Base-by-base conservation (phyloP, 2,888 invertebrate genomes). In the Trileptium ribeirensis region DNA sequence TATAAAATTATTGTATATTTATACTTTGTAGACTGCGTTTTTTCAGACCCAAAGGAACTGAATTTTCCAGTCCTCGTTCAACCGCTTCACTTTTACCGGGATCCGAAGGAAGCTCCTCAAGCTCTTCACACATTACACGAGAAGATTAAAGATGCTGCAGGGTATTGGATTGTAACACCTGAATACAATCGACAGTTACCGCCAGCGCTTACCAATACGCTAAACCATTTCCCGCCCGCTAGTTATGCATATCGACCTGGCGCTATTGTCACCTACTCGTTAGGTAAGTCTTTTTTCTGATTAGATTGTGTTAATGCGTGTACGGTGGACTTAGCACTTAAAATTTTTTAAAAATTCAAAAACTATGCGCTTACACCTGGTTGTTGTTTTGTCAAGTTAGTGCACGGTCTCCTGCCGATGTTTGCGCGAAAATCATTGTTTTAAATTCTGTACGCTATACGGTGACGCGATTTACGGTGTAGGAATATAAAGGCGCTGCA, bases 161-260 rank as follows among this genome's bases (percentile, higher is more conserved):
- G 87, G 1, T 89, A 86, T 82, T 86, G 91, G n/a, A 85, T 90
- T 33, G 86, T 90, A 29, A 87, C 89, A 0, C 87, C 88, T 31
- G 89, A 90, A 79, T 89, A 89, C 84, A 84, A 86, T 78, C 82
- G 83, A 15, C 83, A 82, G 38, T 85, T 85, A 29, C 89, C 90
- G 0, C 90, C 90, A 29, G 90, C 90, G 0, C 87, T 91, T n/a
- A 83, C 87, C 70, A 90, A 90, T 84, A 85, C 90, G 86, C 74
- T 91, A 83, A 89, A 89, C 85, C 89, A 90, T 84, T 90, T 91
- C 82, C 88, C 89, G 0, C 87, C 88, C 1, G 86, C 87, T n/a
- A 85, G 87, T 67, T 91, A 85, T 83, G 84, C 87, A 24, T 89
- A 88, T 83, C 87, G 87, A 78, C 88, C 89, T 37, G 86, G 86